A percentile compares a stretch with the other conserved stretches of the same genome.
These are phyloP conservation scores for Spodoptera picta DNA, from an alignment of 2,888 invertebrate genomes.

Conservation along the genomic window DNA sequence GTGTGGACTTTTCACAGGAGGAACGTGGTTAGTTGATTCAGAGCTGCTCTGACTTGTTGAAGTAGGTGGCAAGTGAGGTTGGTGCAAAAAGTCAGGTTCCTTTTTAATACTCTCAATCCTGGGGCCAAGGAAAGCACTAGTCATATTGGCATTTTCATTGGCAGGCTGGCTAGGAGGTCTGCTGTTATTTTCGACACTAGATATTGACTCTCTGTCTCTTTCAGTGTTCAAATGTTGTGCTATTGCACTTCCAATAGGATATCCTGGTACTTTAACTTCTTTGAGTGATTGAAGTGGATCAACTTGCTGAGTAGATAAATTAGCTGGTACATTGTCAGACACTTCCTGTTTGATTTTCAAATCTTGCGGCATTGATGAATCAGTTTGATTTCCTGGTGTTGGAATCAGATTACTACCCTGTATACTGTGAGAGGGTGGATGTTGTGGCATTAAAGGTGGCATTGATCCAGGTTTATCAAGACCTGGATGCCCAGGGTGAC, in stretches of 20 bases:
- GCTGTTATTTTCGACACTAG: constrained; percentile 84
- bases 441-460: constrained; percentile 80
- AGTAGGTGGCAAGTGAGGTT: constrained; percentile 85
- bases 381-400: constrained; percentile 76
- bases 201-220: constrained; percentile 84
- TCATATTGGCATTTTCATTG: constrained; percentile 83
- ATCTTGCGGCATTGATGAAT: constrained; percentile 85
- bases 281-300: constrained; percentile 94
- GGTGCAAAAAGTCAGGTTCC: constrained; percentile 90
- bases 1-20: constrained; percentile 88
- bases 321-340: constrained; percentile 85
- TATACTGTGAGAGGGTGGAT: constrained; percentile 76
- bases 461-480: constrained; percentile 81
- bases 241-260: constrained; percentile 88
- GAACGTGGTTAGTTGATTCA: constrained; percentile 84
- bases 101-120: constrained; percentile 92
- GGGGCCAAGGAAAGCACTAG: constrained; percentile 90
- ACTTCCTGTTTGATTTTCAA: constrained; percentile 88
- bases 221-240: constrained; percentile 84
- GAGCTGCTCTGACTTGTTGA: constrained; percentile 82
- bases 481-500: constrained; percentile 67
- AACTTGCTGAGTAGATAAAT: constrained; percentile 85
- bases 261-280: constrained; percentile 94
- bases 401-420: constrained; percentile 72
- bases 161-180: constrained; percentile 85